phyloP scores from a whole-genome alignment of 2,797 vertebrate species.

The Adelosebastes latens region DNA sequence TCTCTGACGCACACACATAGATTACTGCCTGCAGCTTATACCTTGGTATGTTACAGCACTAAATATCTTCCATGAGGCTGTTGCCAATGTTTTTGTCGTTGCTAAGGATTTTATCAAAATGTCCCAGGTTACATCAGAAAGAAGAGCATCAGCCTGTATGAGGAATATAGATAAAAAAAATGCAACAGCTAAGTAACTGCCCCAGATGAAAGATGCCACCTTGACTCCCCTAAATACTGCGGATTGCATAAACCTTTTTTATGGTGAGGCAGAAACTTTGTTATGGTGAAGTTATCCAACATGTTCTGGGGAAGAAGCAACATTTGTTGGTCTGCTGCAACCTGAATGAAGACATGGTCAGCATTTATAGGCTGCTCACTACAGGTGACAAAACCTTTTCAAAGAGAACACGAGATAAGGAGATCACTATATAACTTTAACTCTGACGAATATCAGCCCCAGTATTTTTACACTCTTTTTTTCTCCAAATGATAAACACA shows the following conservation, averaged over 20 bases:
- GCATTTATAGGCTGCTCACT: not conserved
- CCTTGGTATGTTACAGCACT: not conserved
- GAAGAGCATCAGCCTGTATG: not conserved
- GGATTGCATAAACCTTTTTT: not conserved
- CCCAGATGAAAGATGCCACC: not conserved
- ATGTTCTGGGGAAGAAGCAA: not conserved
- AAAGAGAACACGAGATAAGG: not conserved
- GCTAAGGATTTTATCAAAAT: not conserved
- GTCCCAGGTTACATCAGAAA: not conserved
- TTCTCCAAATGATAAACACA: not conserved
- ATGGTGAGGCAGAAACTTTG: not conserved
- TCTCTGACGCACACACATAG: not conserved
- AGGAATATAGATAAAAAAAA: not conserved
- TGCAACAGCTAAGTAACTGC: not conserved
- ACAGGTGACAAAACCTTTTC: not conserved
- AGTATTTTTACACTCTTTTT: not conserved
- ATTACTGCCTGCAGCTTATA: not conserved
- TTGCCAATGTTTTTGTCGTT: not conserved
- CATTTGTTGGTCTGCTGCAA: not conserved
- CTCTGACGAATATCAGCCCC: not conserved
- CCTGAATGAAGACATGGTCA: not conserved
- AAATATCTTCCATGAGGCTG: not conserved
- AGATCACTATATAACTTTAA: not conserved
- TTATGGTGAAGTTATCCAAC: not conserved
- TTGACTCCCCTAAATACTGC: not conserved